Base-by-base conservation (phyloP, 2,113 vertebrate genomes). In the Alethe castanea region DNA sequence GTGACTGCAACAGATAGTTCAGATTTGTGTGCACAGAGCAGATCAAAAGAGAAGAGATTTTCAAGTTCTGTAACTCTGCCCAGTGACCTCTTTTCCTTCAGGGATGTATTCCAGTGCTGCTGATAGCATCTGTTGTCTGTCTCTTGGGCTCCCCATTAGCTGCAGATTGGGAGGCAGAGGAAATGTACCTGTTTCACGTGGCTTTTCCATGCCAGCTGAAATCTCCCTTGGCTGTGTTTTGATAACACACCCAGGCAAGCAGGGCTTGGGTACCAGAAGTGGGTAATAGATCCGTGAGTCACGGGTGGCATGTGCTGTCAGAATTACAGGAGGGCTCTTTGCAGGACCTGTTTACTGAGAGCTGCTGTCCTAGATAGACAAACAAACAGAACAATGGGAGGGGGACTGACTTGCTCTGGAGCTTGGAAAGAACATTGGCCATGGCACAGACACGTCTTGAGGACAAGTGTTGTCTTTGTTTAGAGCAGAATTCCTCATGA, bases 41-140 rank as follows among this genome's bases (percentile, higher is more conserved):
- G 74, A 48, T 69, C 19, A 45, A 50, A 67, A 65, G 89, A 56
- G 77, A 53, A 1, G 17, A 78, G 84, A 53, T 83, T 56, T 80
- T 33, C 35, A 33, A 28, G 72, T 59, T 70, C 38, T 97, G 71
- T 90, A 81, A 44, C 47, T 81, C 86, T 96, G 85, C 82, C 82
- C 88, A 71, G 89, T 95, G 95, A 95, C 95, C 92, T 74, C 88
- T 73, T 93, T 94, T 94, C 74, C 54, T 62, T 54, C 17, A 70
- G 54, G 86, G 67, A 20, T 76, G 2, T 33, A 18, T 70, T 91
- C 70, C 31, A n/a, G 59, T 66, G 85, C 81, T 36, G 59, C 91
- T 47, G 94, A 93, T 94, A 90, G 85, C 79, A 94, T 96, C 95
- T 96, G 85, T 36, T 86, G 60, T 69, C 66, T 88, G 81, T 53